A percentile compares a stretch with the other conserved stretches of the same genome.
These are phyloP conservation scores for Iguana delicatissima DNA, from an alignment of 2,797 vertebrate genomes.

Conservation along the genomic window DNA sequence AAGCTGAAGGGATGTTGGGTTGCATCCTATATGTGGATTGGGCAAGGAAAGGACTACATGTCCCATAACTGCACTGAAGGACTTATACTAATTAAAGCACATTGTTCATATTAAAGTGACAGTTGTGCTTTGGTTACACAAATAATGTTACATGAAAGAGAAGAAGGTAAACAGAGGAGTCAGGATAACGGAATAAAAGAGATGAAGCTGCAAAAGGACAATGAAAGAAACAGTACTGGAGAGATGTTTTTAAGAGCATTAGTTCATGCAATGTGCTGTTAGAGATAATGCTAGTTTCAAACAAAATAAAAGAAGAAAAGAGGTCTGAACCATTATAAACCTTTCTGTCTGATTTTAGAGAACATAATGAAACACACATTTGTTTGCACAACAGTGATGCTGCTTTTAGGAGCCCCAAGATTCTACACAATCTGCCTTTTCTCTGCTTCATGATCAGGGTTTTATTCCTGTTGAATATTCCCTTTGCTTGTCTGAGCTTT, in stretches of 20 bases:
- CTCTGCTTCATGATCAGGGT: background rate
- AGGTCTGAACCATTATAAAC: background rate
- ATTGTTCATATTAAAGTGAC: too few relatives aligned
- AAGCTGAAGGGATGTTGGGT: too few relatives aligned
- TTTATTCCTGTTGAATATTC: constrained; percentile 29
- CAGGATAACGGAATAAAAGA: background rate
- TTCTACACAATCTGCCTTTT: background rate
- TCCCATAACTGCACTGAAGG: too few relatives aligned
- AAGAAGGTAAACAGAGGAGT: background rate
- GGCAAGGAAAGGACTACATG: too few relatives aligned
- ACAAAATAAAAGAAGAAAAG: background rate
- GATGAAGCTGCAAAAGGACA: background rate
- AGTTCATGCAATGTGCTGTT: background rate
- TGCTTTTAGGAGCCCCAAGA: background rate
- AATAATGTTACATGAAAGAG: background rate
- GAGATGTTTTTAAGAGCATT: background rate
- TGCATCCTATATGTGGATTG: too few relatives aligned
- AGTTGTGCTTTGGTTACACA: background rate
- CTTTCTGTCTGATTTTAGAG: background rate
- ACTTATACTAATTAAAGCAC: too few relatives aligned
- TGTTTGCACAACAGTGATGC: background rate
- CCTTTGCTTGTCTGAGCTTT: background rate
- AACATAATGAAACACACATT: background rate
- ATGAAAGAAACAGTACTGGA: background rate
- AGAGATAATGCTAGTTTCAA: background rate